phyloP scores from a whole-genome alignment of 2,113 vertebrate genomes.

The Xiphophorus maculatus region DNA sequence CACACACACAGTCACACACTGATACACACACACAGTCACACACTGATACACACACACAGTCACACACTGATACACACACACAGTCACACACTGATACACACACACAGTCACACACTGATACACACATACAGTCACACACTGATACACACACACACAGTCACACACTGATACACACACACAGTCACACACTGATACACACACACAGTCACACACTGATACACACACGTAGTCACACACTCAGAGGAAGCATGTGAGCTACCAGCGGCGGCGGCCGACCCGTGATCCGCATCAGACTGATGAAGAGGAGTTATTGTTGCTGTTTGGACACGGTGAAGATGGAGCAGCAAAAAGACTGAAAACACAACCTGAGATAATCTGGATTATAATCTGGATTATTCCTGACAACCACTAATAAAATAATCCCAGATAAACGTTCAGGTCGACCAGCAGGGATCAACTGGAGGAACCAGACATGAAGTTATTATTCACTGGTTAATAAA shows the following conservation, averaged over 20 bases:
- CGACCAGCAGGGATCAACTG: too few species aligned
- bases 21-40: not conserved
- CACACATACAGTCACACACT: too few species aligned
- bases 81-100: not conserved
- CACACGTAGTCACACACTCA: constrained; percentile 11
- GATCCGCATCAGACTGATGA: not conserved
- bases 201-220: constrained; percentile 6
- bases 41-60: constrained; percentile 4
- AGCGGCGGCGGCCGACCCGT: not conserved
- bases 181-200: constrained; percentile 10
- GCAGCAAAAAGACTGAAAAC: not conserved
- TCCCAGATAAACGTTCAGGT: too few species aligned
- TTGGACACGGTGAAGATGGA: not conserved
- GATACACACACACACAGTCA: too few species aligned
- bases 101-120: constrained; percentile 2
- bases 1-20: not conserved
- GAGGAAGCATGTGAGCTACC: constrained; percentile 9
- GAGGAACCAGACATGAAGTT: too few species aligned
- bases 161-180: not conserved
- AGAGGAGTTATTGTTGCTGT: not conserved
- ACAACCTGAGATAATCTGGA: too few species aligned
- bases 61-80: constrained; percentile 12
- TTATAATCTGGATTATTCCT: too few species aligned
- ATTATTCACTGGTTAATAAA: too few species aligned
- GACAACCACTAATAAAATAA: too few species aligned